Percentiles rank a stretch among this genome's conserved stretches.
These are phyloP conservation scores for Acleris laterana DNA, from an alignment of 2,888 invertebrate species.

Conservation along the genomic window DNA sequence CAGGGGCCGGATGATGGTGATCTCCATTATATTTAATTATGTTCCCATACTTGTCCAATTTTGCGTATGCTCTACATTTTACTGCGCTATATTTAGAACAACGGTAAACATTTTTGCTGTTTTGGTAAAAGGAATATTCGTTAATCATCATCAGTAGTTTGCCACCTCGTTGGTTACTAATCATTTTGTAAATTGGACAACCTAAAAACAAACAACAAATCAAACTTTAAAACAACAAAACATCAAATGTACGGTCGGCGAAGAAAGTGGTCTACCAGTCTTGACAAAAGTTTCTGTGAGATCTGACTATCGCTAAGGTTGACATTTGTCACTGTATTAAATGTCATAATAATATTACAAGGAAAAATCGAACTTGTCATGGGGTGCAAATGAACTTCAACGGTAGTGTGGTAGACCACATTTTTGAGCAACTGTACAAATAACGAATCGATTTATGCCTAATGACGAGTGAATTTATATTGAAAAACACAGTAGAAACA, in stretches of 20 bases:
- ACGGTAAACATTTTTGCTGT: background rate
- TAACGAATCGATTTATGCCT: background rate
- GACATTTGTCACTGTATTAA: too few relatives aligned
- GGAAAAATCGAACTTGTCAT: too few relatives aligned
- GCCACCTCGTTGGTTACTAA: background rate
- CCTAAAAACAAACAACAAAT: background rate
- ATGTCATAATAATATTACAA: too few relatives aligned
- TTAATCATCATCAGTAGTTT: background rate
- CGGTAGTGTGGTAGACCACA: too few relatives aligned
- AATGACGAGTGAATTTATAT: too few relatives aligned
- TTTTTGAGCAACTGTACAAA: too few relatives aligned
- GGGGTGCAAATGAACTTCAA: too few relatives aligned
- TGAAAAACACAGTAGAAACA: too few relatives aligned
- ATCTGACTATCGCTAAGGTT: too few relatives aligned
- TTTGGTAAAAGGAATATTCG: background rate
- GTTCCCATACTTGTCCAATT: background rate
- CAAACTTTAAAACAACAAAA: background rate
- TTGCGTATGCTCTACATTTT: background rate
- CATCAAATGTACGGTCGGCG: background rate
- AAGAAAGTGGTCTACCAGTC: too few relatives aligned
- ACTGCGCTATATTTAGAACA: constrained; percentile 5
- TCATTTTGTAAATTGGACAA: background rate
- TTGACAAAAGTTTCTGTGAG: too few relatives aligned
- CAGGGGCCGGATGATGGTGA: constrained; percentile 6
- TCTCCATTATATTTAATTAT: too few relatives aligned